Conservation (phyloP, 2,888 invertebrate species). For the Agrotis puta region DNA sequence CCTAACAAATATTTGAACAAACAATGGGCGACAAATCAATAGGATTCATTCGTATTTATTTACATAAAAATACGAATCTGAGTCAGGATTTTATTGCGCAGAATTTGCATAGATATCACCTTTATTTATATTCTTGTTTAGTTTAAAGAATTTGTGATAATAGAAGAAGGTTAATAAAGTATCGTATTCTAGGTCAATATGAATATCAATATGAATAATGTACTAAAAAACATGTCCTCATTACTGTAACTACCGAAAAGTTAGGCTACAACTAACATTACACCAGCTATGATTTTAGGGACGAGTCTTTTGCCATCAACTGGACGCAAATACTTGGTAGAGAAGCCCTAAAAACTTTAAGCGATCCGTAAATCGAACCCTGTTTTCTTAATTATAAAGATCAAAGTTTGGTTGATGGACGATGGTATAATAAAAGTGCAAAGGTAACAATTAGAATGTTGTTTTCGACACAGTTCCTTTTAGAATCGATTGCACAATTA, state of each 20-base stretch:
- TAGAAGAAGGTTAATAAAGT: background rate
- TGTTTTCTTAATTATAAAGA: too few species aligned
- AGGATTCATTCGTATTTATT: slow-evolving; percentile 39
- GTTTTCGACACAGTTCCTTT: slow-evolving; percentile 33
- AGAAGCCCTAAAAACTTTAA: too few species aligned
- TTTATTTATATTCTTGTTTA: slow-evolving; percentile 3
- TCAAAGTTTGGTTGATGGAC: too few species aligned
- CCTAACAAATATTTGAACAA: slow-evolving; percentile 9
- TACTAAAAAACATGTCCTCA: too few species aligned
- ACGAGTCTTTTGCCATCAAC: too few species aligned
- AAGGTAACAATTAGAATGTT: slow-evolving; percentile 14
- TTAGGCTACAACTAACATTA: too few species aligned
- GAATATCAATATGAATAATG: too few species aligned
- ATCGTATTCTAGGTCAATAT: background rate
- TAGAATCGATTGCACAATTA: slow-evolving; percentile 29
- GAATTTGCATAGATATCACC: slow-evolving; percentile 30
- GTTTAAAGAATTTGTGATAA: background rate
- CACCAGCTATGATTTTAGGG: too few species aligned
- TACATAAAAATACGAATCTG: slow-evolving; percentile 29
- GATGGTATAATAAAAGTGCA: background rate
- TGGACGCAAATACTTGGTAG: too few species aligned
- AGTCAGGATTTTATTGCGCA: slow-evolving; percentile 9
- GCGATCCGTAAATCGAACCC: too few species aligned
- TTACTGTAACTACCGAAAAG: too few species aligned
- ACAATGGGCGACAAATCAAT: slow-evolving; percentile 27